Conservation (phyloP, 2,797 vertebrate species). For the Tangara arthus region DNA sequence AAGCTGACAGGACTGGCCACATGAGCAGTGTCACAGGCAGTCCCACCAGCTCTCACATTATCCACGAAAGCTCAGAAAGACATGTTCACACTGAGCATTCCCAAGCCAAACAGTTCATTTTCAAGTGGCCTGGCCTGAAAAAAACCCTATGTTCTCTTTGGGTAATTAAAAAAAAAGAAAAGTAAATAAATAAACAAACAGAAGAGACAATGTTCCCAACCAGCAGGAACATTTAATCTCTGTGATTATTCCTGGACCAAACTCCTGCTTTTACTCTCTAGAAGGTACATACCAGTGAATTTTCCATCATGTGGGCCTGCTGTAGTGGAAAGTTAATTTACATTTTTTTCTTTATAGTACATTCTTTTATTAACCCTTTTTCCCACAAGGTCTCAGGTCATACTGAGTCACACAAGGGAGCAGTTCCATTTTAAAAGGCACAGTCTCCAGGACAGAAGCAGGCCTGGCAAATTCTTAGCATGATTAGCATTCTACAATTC, state of each 20-base stretch:
- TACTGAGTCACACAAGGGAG: neutral
- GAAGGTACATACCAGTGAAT: slow-evolving; percentile 16
- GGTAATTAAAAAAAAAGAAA: neutral
- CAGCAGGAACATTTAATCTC: slow-evolving; percentile 27
- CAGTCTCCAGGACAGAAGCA: neutral
- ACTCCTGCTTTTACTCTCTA: neutral
- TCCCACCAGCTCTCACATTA: neutral
- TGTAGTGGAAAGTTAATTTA: neutral
- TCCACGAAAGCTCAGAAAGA: neutral
- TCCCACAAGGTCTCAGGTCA: neutral
- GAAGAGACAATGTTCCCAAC: slow-evolving; percentile 2
- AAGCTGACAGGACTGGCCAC: fast-evolving
- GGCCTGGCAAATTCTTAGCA: neutral
- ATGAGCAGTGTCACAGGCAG: neutral
- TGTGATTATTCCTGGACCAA: slow-evolving; percentile 41
- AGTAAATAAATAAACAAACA: slow-evolving; percentile 42
- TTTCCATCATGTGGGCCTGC: neutral
- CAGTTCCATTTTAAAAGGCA: neutral
- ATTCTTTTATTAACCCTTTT: neutral
- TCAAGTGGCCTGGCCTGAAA: neutral
- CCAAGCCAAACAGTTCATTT: neutral
- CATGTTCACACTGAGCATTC: neutral
- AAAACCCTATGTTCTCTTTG: neutral
- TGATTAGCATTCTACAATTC: neutral
- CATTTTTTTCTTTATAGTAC: neutral